These are phyloP conservation scores for Ciconia stormi DNA, from an alignment of 2,113 vertebrate genomes.

Conservation along the genomic window DNA sequence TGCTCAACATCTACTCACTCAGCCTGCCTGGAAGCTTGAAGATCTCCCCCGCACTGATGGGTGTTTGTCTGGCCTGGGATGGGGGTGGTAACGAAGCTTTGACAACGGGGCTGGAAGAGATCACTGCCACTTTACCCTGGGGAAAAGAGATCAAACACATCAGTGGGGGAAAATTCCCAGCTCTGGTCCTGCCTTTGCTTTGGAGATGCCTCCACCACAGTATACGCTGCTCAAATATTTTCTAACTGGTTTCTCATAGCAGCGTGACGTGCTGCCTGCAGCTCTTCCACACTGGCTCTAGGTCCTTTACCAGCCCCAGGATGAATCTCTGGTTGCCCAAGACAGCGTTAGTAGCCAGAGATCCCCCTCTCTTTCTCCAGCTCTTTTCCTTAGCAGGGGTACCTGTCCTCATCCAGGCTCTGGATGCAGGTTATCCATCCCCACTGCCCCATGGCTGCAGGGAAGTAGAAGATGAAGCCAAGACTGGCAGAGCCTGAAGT, in stretches of 20 bases:
- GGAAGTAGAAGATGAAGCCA: background rate
- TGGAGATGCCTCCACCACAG: background rate
- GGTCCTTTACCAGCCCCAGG: background rate
- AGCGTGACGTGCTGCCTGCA: background rate
- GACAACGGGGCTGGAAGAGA: background rate
- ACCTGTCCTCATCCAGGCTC: background rate
- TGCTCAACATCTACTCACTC: conserved; percentile 71
- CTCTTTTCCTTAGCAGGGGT: background rate
- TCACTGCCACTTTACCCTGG: conserved; percentile 23
- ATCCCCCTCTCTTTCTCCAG: background rate
- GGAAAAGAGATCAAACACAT: background rate
- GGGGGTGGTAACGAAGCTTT: background rate
- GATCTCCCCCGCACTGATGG: conserved; percentile 63
- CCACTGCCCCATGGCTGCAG: background rate
- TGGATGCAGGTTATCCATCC: background rate
- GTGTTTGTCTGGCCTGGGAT: background rate
- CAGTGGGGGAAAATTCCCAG: background rate
- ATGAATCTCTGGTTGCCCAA: background rate
- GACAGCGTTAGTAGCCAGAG: background rate
- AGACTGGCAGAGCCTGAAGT: background rate
- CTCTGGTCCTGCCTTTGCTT: background rate
- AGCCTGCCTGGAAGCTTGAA: conserved; percentile 85
- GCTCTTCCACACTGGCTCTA: background rate
- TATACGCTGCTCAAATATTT: background rate
- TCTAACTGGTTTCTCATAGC: background rate